Percentiles rank a stretch among this genome's conserved stretches.
Conservation (phyloP, 1,140 invertebrate genomes). For the Thalassaphorura encarpata region DNA sequence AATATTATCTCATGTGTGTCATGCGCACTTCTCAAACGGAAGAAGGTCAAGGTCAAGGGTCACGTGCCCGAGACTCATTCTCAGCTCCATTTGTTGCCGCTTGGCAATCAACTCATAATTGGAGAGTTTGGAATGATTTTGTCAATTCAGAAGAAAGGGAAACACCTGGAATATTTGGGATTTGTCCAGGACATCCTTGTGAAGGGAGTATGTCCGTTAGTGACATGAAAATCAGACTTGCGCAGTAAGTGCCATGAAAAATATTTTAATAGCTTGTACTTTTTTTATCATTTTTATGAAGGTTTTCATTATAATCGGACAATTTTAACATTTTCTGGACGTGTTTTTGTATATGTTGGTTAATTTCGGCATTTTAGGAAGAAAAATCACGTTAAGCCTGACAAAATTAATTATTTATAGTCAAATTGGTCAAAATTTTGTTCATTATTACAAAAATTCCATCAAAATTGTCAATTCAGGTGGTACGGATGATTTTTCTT, state of each 20-base stretch:
- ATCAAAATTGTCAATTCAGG: too few relatives aligned
- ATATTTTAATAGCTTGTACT: too few relatives aligned
- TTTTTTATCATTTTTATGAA: too few relatives aligned
- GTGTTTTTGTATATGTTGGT: too few relatives aligned
- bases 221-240: constrained; percentile 84
- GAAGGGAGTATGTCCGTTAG: constrained; percentile 81
- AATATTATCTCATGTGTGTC: constrained; percentile 78
- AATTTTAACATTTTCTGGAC: too few relatives aligned
- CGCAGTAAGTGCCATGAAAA: constrained; percentile 58
- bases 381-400: too few relatives aligned
- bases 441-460: too few relatives aligned
- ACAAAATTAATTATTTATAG: too few relatives aligned
- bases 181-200: constrained; percentile 75
- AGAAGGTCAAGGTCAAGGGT: constrained; percentile 47
- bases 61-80: constrained; percentile 75
- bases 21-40: constrained; percentile 67
- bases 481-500: background rate
- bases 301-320: too few relatives aligned
- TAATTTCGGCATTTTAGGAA: too few relatives aligned
- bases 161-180: constrained; percentile 51
- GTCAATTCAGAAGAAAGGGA: constrained; percentile 48
- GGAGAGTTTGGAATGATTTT: constrained; percentile 59
- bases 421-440: too few relatives aligned
- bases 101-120: constrained; percentile 81
- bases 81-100: constrained; percentile 72